These are phyloP conservation scores for Dallia pectoralis DNA, from an alignment of 2,797 vertebrate genomes.

Conservation along the genomic window DNA sequence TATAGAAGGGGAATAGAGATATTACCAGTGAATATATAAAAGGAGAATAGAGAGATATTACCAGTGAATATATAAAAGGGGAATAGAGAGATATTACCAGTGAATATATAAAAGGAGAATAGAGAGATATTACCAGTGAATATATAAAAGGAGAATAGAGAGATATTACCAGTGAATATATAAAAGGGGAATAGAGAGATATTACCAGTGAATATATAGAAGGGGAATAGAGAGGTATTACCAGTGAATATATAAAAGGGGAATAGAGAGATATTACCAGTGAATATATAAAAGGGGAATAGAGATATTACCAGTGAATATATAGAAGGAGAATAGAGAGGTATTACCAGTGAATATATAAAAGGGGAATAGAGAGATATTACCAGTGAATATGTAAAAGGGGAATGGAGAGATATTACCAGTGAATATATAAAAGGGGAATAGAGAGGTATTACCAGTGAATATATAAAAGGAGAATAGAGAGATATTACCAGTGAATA, in stretches of 20 bases:
- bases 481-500: conserved; percentile 50
- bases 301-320: conserved; percentile 47
- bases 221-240: conserved; percentile 50
- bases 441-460: conserved; percentile 46
- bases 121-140: conserved; percentile 50
- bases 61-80: conserved; percentile 49
- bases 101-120: conserved; percentile 50
- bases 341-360: conserved; percentile 39
- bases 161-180: conserved; percentile 46
- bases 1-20: conserved; percentile 48
- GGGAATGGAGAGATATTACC: conserved; percentile 49
- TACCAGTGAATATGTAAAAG: conserved; percentile 47
- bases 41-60: conserved; percentile 50
- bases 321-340: conserved; percentile 53
- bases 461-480: conserved; percentile 49
- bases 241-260: conserved; percentile 49
- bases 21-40: conserved; percentile 43
- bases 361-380: conserved; percentile 51
- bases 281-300: conserved; percentile 50
- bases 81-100: conserved; percentile 47
- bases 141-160: conserved; percentile 51
- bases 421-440: conserved; percentile 49
- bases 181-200: conserved; percentile 52
- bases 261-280: conserved; percentile 47
- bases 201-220: conserved; percentile 42